Percentiles rank a stretch among this genome's conserved stretches.
Evolutionary conservation across 1,140 invertebrate species (phyloP).

Genomic region (Heliconius congener): DNA sequence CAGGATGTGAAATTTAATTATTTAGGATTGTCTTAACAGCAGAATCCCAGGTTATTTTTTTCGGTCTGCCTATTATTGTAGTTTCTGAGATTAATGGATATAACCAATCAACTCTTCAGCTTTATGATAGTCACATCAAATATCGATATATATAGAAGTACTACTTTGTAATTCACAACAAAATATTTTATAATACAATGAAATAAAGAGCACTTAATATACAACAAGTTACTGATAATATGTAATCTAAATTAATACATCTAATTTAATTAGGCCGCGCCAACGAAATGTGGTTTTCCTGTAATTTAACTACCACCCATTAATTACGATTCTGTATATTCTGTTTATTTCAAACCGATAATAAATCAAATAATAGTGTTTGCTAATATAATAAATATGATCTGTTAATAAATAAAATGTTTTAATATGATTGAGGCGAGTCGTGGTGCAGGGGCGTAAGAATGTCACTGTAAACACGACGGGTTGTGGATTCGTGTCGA

Average conservation of each 20-base stretch:
- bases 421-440: too few relatives aligned
- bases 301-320: constrained; percentile 25
- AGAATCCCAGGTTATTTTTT: too few relatives aligned
- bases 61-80: too few relatives aligned
- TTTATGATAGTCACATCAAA: too few relatives aligned
- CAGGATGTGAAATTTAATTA: too few relatives aligned
- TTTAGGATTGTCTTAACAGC: too few relatives aligned
- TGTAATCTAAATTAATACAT: constrained; percentile 31
- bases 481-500: too few relatives aligned
- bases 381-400: neutral
- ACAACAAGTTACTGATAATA: constrained; percentile 13
- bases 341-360: neutral
- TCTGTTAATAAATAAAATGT: neutral
- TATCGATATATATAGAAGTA: too few relatives aligned
- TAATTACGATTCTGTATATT: constrained; percentile 24
- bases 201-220: neutral
- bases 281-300: neutral
- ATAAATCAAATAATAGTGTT: neutral
- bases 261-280: constrained; percentile 23
- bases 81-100: too few relatives aligned
- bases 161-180: neutral
- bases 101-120: too few relatives aligned
- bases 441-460: too few relatives aligned
- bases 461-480: too few relatives aligned
- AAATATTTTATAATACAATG: constrained; percentile 6